Percentiles rank a stretch among this genome's conserved stretches.
These are phyloP conservation scores for Caenorhabditis brenneri DNA, from an alignment of 1,140 invertebrate genomes.

Conservation along the genomic window DNA sequence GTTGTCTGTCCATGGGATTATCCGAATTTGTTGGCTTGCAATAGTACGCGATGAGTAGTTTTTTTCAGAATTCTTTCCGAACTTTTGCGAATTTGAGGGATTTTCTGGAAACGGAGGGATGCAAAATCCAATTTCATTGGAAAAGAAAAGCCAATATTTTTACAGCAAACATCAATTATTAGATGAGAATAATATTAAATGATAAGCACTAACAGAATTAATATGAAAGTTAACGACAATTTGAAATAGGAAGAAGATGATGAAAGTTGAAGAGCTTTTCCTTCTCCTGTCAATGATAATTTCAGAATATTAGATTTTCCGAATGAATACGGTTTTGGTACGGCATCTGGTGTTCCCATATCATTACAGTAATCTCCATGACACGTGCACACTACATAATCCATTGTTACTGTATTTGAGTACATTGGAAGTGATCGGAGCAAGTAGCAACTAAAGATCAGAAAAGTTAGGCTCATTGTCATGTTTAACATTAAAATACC, in stretches of 20 bases:
- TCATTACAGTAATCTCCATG: conserved; percentile 43
- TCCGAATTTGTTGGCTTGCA: too few relatives aligned
- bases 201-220: too few relatives aligned
- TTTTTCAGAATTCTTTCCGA: too few relatives aligned
- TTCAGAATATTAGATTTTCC: not conserved
- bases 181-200: too few relatives aligned
- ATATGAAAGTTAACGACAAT: not conserved
- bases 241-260: not conserved
- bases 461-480: not conserved
- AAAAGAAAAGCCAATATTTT: too few relatives aligned
- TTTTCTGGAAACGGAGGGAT: too few relatives aligned
- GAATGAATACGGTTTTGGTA: conserved; percentile 20
- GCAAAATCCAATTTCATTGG: too few relatives aligned
- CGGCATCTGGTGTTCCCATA: not conserved
- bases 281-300: not conserved
- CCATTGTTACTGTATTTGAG: conserved; percentile 12
- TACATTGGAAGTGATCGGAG: conserved; percentile 44
- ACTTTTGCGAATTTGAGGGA: too few relatives aligned
- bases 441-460: conserved; percentile 32
- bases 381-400: conserved; percentile 43
- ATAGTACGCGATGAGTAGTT: too few relatives aligned
- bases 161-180: too few relatives aligned
- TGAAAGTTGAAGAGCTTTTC: not conserved
- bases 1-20: not conserved
- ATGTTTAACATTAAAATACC: not conserved